Evolutionary conservation across 2,113 vertebrate species (phyloP), one percentile per base, ranked within the genome.

Genomic region (Tonatia bakeri): DNA sequence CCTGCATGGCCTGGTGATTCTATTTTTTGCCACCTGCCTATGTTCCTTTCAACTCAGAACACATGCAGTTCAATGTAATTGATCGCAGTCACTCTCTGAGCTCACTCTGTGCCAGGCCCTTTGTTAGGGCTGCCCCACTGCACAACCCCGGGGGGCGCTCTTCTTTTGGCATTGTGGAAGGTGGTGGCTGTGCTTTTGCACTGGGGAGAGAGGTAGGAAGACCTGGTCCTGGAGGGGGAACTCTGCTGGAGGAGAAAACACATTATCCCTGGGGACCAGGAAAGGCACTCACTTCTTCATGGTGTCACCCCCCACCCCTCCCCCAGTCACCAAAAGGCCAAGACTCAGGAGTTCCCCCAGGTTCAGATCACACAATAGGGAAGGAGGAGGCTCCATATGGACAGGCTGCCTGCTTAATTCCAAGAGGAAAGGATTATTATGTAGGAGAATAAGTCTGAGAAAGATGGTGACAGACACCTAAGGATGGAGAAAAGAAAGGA

Each of bases 261-360:
- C 4, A 2, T 10, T 3, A 15, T 28, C 38, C n/a, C 1, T 3
- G 22, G 22, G 31, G 81, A 4, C 7, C n/a, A 14, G 22, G 13
- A 12, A 28, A 12, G 28, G 16, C 26, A 17, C 43, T 69, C 2
- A 26, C 19, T 59, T 59, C 50, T 45, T 80, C 43, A 7, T 4
- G 1, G 45, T 5, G 1, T 20, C 0, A 0, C 40, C 2, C 8
- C 54, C 20, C 19, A 22, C 20, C 9, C 4, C 6, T 17, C 17
- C 19, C 67, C 10, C 14, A 38, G 43, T 38, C 69, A 1, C 12
- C 47, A 12, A 43, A 33, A 7, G 72, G 40, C 31, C 15, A 56
- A 81, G 75, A 52, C 59, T 28, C 1, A 1, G 12, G 28, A n/a
- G 22, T 3, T 5, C 7, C 16, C 24, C 56, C 56, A 11, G 22